These are phyloP conservation scores for Distichodus sexfasciatus DNA, from an alignment of 2,797 vertebrate species.

Conservation along the genomic window DNA sequence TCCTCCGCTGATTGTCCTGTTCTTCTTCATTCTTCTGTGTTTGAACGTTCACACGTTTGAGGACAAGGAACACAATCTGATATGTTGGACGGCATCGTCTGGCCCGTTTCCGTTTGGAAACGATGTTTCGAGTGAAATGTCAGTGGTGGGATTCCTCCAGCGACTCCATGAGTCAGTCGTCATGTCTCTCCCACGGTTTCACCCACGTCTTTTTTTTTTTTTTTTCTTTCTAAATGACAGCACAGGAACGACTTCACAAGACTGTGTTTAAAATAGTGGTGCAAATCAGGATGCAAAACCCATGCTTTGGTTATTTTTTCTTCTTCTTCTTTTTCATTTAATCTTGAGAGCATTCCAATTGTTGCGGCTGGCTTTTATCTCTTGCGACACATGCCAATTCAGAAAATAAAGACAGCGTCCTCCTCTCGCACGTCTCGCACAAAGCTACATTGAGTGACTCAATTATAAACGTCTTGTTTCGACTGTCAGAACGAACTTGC, in stretches of 20 bases:
- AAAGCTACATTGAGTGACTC: neutral
- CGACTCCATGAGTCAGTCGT: neutral
- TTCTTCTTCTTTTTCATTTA: neutral
- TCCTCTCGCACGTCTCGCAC: neutral
- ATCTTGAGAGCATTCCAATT: conserved; percentile 37
- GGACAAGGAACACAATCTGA: neutral
- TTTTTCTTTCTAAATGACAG: too few species aligned
- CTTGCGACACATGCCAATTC: conserved; percentile 14
- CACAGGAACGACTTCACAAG: neutral
- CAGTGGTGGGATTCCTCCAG: neutral
- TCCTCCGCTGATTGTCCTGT: neutral
- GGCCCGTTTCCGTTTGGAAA: neutral
- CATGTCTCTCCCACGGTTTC: neutral
- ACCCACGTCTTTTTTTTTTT: conserved; percentile 8
- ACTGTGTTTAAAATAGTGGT: conserved; percentile 54
- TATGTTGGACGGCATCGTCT: neutral
- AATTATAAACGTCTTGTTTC: neutral
- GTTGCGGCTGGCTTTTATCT: conserved; percentile 1
- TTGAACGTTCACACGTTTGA: neutral
- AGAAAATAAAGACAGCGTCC: neutral
- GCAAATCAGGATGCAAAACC: conserved; percentile 60
- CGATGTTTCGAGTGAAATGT: neutral
- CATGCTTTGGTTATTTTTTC: conserved; percentile 75
- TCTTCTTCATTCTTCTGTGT: neutral
- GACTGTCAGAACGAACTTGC: neutral